Base-by-base conservation (phyloP, 1,140 invertebrate species). In the Temnothorax longispinosus region DNA sequence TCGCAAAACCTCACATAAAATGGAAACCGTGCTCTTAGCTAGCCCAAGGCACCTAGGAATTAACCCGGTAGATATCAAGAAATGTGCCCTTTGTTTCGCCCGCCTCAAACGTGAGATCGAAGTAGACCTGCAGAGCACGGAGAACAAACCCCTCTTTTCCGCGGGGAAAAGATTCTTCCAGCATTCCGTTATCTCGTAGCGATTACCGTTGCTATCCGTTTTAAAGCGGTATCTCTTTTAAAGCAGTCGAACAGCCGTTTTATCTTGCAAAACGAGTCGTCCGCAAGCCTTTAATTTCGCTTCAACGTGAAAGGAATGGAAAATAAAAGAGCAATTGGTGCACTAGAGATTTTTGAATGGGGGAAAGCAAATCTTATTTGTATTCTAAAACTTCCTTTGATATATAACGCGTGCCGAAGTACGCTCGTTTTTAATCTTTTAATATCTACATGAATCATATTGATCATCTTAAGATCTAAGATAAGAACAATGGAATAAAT, bases 61-160 rank as follows among this genome's bases (percentile, higher is more conserved):
- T 84, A 84, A 72, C 54, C 27, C 69, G 18, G 56, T 13, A 84
- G 80, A 75, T 74, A 75, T 84, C 69, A 84, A 84, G 41, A 69
- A 69, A 32, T 38, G 69, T 75, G 18, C 44, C 15, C 69, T 84
- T 84, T 84, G 80, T 84, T 75, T 84, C 69, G 13, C 44, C 54
- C 8, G n/a, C 27, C 69, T 62, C 41, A 75, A 56, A 74, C 54
- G 41, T 75, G 71, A 58, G 71, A 58, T 58, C 69, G 54, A 75
- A 84, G 69, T 75, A 75, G 13, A n/a, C 47, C 50, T 35, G 56
- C 44, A 60, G 32, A 27, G 38, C 44, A 35, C 13, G 27, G 44
- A 75, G 72, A 74, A 84, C 80, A 74, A 60, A 74, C 69, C 7
- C 32, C 35, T 84, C 69, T 41, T 84, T 84, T 62, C 69, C 47